These are phyloP conservation scores for Helarctos malayanus DNA, from an alignment of 2,797 vertebrate genomes.

Conservation along the genomic window DNA sequence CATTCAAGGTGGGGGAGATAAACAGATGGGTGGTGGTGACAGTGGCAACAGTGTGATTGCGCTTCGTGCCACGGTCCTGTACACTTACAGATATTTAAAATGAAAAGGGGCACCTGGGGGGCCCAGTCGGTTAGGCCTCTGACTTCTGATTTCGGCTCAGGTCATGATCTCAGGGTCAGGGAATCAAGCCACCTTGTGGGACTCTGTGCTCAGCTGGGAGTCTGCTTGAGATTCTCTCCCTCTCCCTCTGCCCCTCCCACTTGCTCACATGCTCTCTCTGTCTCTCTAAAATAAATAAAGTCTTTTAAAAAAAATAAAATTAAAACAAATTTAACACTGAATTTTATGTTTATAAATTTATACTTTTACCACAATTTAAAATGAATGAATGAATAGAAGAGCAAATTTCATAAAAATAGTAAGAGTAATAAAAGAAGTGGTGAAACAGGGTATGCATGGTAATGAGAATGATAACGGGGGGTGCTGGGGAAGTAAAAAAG, in stretches of 20 bases:
- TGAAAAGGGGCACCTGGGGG: background rate
- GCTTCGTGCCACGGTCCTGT: background rate
- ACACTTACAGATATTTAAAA: background rate
- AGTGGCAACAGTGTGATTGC: no score
- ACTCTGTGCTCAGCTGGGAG: background rate
- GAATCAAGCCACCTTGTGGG: background rate
- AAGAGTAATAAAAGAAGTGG: background rate
- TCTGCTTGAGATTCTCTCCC: background rate
- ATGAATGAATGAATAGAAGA: background rate
- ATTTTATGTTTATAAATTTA: background rate
- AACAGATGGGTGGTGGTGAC: background rate
- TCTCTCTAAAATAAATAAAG: background rate
- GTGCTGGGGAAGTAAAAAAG: background rate
- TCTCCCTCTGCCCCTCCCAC: background rate
- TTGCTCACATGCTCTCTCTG: background rate
- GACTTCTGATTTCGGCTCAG: background rate
- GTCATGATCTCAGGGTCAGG: background rate
- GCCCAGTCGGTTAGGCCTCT: background rate
- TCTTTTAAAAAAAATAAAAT: background rate
- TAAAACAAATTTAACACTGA: background rate
- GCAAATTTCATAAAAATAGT: background rate
- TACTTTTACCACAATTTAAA: background rate
- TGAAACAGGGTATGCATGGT: background rate
- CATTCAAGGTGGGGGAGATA: background rate
- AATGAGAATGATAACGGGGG: background rate